These are phyloP conservation scores for Psettodes erumei DNA, from an alignment of 2,113 vertebrate genomes.

Conservation along the genomic window DNA sequence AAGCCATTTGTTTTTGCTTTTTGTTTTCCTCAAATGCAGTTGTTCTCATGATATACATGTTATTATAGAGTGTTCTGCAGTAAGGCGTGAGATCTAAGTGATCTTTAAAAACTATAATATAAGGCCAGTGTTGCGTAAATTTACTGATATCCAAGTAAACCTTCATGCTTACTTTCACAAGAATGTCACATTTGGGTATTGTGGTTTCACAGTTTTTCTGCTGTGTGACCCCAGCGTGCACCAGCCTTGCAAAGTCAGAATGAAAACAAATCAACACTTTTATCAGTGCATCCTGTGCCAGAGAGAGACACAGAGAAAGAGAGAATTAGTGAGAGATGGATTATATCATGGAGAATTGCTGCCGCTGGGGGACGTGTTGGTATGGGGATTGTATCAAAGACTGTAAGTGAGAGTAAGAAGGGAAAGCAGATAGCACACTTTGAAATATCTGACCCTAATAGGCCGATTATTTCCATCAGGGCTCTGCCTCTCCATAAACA, in stretches of 20 bases:
- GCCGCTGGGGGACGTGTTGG: slow-evolving; percentile 21
- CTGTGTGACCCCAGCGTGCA: slow-evolving; percentile 61
- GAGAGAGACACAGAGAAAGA: slow-evolving; percentile 3
- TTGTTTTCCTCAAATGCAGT: slow-evolving; percentile 26
- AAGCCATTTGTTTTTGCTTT: not conserved
- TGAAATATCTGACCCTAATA: slow-evolving; percentile 66
- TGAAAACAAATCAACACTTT: slow-evolving; percentile 63
- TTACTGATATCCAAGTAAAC: no score
- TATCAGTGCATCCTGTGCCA: slow-evolving; percentile 4
- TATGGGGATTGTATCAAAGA: slow-evolving; percentile 59
- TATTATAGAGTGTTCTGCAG: slow-evolving; percentile 8
- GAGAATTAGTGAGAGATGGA: slow-evolving; percentile 37
- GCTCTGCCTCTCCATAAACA: slow-evolving; percentile 47
- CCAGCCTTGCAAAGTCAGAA: slow-evolving; percentile 21
- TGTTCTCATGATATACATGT: slow-evolving; percentile 12
- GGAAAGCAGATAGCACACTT: slow-evolving; percentile 55
- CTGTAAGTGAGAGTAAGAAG: slow-evolving; percentile 45
- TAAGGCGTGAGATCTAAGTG: no score
- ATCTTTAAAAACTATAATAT: slow-evolving; percentile 6
- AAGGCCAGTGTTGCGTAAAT: no score
- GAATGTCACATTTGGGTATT: slow-evolving; percentile 43
- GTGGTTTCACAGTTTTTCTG: slow-evolving; percentile 68
- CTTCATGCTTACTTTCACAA: slow-evolving; percentile 61
- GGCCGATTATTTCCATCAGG: slow-evolving; percentile 69
- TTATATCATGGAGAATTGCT: slow-evolving; percentile 33